Percentiles rank a stretch among this genome's conserved stretches.
Conservation (phyloP, 2,888 invertebrate genomes). For the Temnothorax unifasciatus region DNA sequence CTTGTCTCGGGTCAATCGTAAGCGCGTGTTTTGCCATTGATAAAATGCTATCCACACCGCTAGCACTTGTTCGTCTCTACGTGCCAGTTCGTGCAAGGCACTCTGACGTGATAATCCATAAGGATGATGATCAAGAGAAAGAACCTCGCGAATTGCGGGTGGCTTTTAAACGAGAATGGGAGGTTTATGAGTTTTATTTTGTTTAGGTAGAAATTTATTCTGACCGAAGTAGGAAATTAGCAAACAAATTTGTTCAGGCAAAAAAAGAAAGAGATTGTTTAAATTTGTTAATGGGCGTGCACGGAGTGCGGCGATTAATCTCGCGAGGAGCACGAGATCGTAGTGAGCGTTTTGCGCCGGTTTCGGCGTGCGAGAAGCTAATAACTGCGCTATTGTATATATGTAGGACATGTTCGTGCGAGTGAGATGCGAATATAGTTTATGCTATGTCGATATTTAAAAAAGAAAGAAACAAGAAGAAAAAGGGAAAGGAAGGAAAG, state of each 20-base stretch:
- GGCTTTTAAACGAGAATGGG: background rate
- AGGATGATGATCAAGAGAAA: background rate
- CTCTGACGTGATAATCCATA: slow-evolving; percentile 2
- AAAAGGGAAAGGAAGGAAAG: background rate
- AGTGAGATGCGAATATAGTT: slow-evolving; percentile 35
- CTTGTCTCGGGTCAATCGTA: slow-evolving; percentile 65
- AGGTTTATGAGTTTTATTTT: background rate
- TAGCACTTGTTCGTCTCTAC: background rate
- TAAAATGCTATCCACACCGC: background rate
- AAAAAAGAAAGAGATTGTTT: slow-evolving; percentile 47
- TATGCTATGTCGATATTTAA: slow-evolving; percentile 58
- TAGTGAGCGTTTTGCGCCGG: slow-evolving; percentile 45
- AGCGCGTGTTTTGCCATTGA: background rate
- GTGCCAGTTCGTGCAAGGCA: background rate
- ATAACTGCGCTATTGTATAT: slow-evolving; percentile 71
- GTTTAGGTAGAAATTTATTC: slow-evolving; percentile 77
- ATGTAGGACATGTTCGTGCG: slow-evolving; percentile 52
- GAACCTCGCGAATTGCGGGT: background rate
- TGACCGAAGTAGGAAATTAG: slow-evolving; percentile 65
- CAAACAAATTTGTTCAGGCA: slow-evolving; percentile 59
- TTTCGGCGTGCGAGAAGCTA: slow-evolving; percentile 50
- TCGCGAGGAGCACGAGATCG: slow-evolving; percentile 13
- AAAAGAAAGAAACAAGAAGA: slow-evolving; percentile 1
- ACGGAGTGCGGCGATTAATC: slow-evolving; percentile 20
- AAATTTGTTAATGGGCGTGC: slow-evolving; percentile 63